Conservation (phyloP, 2,797 vertebrate genomes). For the Peromyscus attwateri region DNA sequence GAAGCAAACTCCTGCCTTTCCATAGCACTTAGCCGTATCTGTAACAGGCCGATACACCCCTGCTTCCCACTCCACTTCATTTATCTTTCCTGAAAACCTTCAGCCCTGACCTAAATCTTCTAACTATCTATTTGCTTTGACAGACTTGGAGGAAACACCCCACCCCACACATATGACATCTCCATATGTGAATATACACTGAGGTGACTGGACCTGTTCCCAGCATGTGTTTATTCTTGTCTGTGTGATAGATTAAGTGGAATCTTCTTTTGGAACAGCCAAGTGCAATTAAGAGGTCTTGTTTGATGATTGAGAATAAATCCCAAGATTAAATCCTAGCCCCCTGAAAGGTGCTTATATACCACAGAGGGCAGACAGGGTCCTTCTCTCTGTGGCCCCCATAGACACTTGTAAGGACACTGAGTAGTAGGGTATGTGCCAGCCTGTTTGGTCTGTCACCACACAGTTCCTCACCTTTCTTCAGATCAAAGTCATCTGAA, state of each 20-base stretch:
- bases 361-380: neutral
- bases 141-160: constrained; percentile 40
- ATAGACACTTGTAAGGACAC: neutral
- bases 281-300: constrained; percentile 82
- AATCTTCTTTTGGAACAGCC: constrained; percentile 85
- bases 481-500: constrained; percentile 48
- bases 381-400: neutral
- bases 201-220: constrained; percentile 83
- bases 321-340: constrained; percentile 39
- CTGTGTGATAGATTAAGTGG: constrained; percentile 80
- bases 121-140: constrained; percentile 64
- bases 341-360: neutral
- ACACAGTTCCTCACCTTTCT: neutral
- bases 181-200: constrained; percentile 74
- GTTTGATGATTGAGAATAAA: constrained; percentile 56
- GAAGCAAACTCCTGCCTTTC: neutral
- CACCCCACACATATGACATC: neutral
- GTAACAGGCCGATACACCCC: neutral
- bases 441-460: neutral
- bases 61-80: constrained; percentile 50
- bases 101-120: constrained; percentile 73
- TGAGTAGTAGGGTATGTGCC: neutral
- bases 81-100: constrained; percentile 82
- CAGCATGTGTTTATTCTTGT: constrained; percentile 82
- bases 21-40: neutral